phyloP scores from a whole-genome alignment of 2,888 invertebrate genomes.

The Pasiphila rectangulata region DNA sequence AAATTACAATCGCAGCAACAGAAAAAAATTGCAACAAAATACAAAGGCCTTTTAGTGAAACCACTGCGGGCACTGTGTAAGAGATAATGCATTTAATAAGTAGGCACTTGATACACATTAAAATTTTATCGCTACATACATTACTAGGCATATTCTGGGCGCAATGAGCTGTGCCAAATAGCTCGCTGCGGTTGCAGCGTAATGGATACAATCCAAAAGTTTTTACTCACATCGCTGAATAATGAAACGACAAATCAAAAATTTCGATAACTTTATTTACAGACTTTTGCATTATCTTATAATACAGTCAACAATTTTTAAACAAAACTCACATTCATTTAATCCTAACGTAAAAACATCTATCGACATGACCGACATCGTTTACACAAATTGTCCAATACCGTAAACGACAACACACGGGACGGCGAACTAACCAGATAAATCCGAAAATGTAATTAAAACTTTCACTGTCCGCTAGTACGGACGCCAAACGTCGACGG shows the following conservation, averaged over 20 bases:
- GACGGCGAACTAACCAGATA: constrained; percentile 54
- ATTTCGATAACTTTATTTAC: constrained; percentile 79
- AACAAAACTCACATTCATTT: constrained; percentile 74
- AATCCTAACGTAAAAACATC: constrained; percentile 74
- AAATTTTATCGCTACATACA: constrained; percentile 44
- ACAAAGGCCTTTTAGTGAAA: constrained; percentile 21
- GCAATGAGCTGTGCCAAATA: constrained; percentile 58
- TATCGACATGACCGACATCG: constrained; percentile 62
- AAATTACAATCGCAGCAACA: no score
- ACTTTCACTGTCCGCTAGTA: constrained; percentile 70
- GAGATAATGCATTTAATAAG: constrained; percentile 35
- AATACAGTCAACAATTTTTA: constrained; percentile 79
- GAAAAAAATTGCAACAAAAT: constrained; percentile 12
- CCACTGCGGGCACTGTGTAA: constrained; percentile 21
- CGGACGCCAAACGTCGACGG: constrained; percentile 90
- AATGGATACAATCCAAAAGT: constrained; percentile 72
- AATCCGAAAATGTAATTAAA: constrained; percentile 28
- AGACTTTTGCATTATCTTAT: constrained; percentile 76
- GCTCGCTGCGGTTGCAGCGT: constrained; percentile 63
- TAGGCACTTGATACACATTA: constrained; percentile 37
- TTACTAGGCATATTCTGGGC: constrained; percentile 47
- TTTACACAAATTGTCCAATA: constrained; percentile 44
- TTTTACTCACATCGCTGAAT: constrained; percentile 45
- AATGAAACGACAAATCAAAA: constrained; percentile 51
- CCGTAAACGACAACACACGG: constrained; percentile 42